Conservation (phyloP, 2,888 invertebrate genomes). For the Scaptomyza reducta region DNA sequence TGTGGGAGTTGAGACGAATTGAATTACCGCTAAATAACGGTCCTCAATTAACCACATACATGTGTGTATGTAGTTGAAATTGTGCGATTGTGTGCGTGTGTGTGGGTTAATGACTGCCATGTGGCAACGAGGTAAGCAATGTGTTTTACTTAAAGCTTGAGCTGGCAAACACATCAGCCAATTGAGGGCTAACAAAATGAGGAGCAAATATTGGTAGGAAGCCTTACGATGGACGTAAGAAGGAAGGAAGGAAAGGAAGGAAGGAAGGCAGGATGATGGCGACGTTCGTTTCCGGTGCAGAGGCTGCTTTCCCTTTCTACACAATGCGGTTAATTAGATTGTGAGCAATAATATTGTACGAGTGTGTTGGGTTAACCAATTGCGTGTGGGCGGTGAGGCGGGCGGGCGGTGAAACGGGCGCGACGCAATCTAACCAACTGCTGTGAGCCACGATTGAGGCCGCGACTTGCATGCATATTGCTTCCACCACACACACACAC, state of each 20-base stretch:
- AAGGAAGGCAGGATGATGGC: background rate
- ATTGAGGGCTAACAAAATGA: slow-evolving; percentile 46
- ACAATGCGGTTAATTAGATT: slow-evolving; percentile 68
- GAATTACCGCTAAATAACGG: slow-evolving; percentile 67
- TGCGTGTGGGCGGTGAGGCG: background rate
- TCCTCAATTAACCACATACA: slow-evolving; percentile 68
- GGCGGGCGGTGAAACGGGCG: background rate
- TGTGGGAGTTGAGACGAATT: slow-evolving; percentile 48
- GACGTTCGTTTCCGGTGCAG: background rate
- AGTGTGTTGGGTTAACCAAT: slow-evolving; percentile 26
- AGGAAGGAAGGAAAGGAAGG: slow-evolving; percentile 8
- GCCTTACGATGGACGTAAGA: slow-evolving; percentile 18
- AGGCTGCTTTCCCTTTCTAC: slow-evolving; percentile 14
- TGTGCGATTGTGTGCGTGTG: slow-evolving; percentile 3
- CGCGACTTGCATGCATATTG: slow-evolving; percentile 49
- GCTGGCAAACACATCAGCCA: slow-evolving; percentile 28
- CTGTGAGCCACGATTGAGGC: slow-evolving; percentile 31
- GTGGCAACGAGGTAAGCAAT: slow-evolving; percentile 5
- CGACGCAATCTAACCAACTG: slow-evolving; percentile 14
- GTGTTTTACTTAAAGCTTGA: slow-evolving; percentile 20
- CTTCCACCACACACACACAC: slow-evolving; percentile 18
- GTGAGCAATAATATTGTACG: slow-evolving; percentile 69
- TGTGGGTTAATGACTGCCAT: slow-evolving; percentile 7
- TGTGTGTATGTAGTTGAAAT: slow-evolving; percentile 8
- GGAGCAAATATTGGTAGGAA: slow-evolving; percentile 49